These are phyloP conservation scores for Phrynocephalus vlangalii DNA, from an alignment of 2,797 vertebrate genomes.

Conservation along the genomic window DNA sequence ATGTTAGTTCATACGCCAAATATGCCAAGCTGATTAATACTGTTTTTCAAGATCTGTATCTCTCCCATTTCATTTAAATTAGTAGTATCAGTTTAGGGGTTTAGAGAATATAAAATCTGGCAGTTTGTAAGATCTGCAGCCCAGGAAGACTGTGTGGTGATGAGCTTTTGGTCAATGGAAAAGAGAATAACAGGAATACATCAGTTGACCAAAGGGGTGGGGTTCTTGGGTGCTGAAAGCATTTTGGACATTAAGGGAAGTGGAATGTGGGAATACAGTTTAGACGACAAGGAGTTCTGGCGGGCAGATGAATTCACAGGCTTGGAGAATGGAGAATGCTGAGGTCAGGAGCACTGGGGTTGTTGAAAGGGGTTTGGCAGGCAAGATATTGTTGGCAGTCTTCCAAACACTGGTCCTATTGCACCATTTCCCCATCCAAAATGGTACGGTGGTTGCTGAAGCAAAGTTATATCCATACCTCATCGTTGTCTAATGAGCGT, in stretches of 20 bases:
- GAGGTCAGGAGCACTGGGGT: background rate
- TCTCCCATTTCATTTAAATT: background rate
- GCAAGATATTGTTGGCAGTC: background rate
- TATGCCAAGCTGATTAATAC: background rate
- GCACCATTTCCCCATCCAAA: background rate
- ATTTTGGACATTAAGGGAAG: background rate
- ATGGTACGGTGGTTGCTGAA: background rate
- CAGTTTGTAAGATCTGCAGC: background rate
- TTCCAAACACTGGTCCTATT: background rate
- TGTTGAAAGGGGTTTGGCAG: background rate
- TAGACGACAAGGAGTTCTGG: background rate
- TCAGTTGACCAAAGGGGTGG: background rate
- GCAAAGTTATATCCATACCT: background rate
- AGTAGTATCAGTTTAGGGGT: background rate
- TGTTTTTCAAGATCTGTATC: no score
- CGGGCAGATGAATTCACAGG: background rate
- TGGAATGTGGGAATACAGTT: background rate
- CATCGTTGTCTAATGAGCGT: background rate
- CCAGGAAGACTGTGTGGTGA: background rate
- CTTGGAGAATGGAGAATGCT: background rate
- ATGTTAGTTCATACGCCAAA: background rate
- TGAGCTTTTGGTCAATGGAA: background rate
- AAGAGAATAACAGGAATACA: background rate
- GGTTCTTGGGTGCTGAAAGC: background rate
- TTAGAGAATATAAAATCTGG: no score